Percentiles rank a stretch among this genome's conserved stretches.
Evolutionary conservation across 2,888 invertebrate species (phyloP).

Genomic region (Girardia tigrina): DNA sequence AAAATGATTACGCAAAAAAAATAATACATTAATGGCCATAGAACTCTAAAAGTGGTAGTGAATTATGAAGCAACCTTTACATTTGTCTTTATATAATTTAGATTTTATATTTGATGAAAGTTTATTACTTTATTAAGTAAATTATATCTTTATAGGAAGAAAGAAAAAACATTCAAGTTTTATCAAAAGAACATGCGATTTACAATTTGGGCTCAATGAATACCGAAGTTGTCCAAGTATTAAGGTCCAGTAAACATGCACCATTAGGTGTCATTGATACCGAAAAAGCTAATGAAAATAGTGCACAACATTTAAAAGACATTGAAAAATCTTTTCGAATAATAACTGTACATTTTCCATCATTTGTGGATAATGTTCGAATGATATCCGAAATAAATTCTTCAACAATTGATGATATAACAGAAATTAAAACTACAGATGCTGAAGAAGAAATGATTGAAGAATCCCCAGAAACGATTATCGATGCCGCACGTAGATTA

Average conservation of each 20-base stretch:
- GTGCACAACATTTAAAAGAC: background rate
- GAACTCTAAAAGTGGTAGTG: too few relatives aligned
- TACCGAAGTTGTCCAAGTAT: background rate
- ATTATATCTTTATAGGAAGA: background rate
- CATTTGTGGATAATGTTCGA: constrained; percentile 29
- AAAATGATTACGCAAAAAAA: too few relatives aligned
- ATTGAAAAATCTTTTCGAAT: constrained; percentile 25
- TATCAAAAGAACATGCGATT: constrained; percentile 8
- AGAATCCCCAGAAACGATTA: background rate
- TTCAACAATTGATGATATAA: constrained; percentile 1
- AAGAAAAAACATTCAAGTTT: background rate
- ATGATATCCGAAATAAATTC: background rate
- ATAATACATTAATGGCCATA: too few relatives aligned
- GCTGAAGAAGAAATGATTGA: constrained; percentile 1
- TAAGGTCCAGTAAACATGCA: background rate
- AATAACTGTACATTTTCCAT: constrained; percentile 29
- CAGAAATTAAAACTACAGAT: background rate
- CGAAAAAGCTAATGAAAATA: background rate
- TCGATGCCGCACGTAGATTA: background rate
- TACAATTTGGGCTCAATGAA: constrained; percentile 17
- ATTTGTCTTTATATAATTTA: too few relatives aligned
- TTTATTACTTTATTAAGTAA: too few relatives aligned
- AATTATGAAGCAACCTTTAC: too few relatives aligned
- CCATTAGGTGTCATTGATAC: background rate
- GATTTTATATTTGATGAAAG: too few relatives aligned